These are phyloP conservation scores for Steatocranus sp. DNA, from an alignment of 2,797 vertebrate genomes.

Conservation along the genomic window DNA sequence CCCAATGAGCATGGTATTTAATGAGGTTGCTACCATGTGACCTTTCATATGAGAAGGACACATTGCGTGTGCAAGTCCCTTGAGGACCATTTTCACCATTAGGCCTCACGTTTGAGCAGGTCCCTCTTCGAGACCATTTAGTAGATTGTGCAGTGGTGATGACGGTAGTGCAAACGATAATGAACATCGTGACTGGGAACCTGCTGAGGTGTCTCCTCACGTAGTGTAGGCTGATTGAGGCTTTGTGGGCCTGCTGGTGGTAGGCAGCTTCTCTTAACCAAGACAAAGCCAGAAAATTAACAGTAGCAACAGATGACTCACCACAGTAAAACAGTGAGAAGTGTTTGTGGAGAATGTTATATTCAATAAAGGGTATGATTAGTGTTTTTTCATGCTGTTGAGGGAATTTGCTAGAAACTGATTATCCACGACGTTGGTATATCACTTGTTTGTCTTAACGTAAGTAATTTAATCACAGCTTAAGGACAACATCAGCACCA, in stretches of 20 bases:
- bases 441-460: slow-evolving; percentile 31
- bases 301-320: not conserved
- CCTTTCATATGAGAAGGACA: not conserved
- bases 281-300: not conserved
- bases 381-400: not conserved
- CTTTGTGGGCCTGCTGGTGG: not conserved
- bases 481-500: slow-evolving; percentile 45
- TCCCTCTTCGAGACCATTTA: slow-evolving; percentile 45
- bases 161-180: slow-evolving; percentile 36
- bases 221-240: not conserved
- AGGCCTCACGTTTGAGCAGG: not conserved
- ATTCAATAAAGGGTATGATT: not conserved
- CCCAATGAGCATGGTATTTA: not conserved
- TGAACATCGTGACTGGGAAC: slow-evolving; percentile 22
- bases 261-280: not conserved
- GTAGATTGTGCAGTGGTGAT: slow-evolving; percentile 38
- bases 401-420: not conserved
- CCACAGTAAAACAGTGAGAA: not conserved
- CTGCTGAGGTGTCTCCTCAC: slow-evolving; percentile 28
- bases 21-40: not conserved
- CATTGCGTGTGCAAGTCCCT: not conserved
- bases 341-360: not conserved
- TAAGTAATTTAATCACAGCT: slow-evolving; percentile 51
- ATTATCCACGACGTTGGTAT: not conserved
- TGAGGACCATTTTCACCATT: not conserved